Base-by-base conservation (phyloP, 2,888 invertebrate genomes). In the Smittia sp. region DNA sequence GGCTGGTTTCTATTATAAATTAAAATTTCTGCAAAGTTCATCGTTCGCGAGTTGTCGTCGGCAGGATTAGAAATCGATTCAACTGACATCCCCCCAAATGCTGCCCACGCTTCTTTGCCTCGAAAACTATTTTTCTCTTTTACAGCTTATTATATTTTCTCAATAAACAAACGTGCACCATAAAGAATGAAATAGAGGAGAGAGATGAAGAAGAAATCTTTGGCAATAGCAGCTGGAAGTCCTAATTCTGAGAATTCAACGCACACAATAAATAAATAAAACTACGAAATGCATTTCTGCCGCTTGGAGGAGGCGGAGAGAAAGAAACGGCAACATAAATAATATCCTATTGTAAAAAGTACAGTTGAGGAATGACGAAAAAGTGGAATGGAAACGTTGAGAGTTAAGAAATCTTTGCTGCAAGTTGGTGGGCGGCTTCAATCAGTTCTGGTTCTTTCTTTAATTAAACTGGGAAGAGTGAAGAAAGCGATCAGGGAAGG, bases 161-260 rank as follows among this genome's bases (percentile, higher is more conserved):
- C 25, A 63, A 63, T 25, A 63, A 63, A 63, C 63, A 58, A 63
- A 63, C 63, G 63, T 27, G 63, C 63, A 24, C 25, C 63, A 63
- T 63, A 9, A 27, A 63, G 22, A 18, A 58, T 46, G 46, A 46
- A 46, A 11, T n/a, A 2, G 46, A 68, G 46, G 38, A 66, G 68
- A 38, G 22, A 70, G 52, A 70, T n/a, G 54, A 70, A 54, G 58
- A 58, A 54, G 62, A 72, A 72, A 72, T 72, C 72, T 62, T 72
- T 72, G 32, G 72, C 72, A 62, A 72, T 62, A 72, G 72, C 72
- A 72, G 72, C 72, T 72, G 72, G 72, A 72, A 27, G 72, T 70
- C 72, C 62, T 24, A 62, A 39, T 72, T 72, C 72, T 27, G 39
- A 62, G 72, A 72, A 72, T 63, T 63, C 63, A 39, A 24, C 32